phyloP scores from a whole-genome alignment of 2,888 invertebrate genomes.

The Cephus rjabovi region DNA sequence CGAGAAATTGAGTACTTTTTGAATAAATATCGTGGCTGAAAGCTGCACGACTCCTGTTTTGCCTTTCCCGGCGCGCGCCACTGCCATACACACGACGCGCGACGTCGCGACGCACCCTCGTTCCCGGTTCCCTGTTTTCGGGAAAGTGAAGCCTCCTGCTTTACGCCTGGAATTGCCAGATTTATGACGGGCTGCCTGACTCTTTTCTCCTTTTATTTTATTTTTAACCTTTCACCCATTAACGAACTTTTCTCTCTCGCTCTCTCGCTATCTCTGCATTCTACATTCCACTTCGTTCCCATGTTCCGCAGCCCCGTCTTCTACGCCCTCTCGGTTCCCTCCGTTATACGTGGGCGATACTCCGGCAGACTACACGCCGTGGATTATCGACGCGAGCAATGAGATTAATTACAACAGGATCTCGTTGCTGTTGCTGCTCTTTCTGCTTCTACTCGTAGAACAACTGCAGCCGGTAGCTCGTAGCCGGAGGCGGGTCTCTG shows the following conservation, averaged over 20 bases:
- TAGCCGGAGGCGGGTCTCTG: conserved; percentile 31
- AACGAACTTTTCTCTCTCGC: conserved; percentile 46
- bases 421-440: neutral
- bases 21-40: conserved; percentile 32
- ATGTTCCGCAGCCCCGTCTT: neutral
- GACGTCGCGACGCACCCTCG: conserved; percentile 24
- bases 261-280: neutral
- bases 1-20: conserved; percentile 37
- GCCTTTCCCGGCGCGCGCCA: conserved; percentile 20
- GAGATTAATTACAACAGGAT: conserved; percentile 36
- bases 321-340: neutral
- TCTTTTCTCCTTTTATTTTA: conserved; percentile 38
- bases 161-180: conserved; percentile 56
- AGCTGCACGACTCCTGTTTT: conserved; percentile 11
- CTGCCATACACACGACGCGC: conserved; percentile 11
- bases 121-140: conserved; percentile 36
- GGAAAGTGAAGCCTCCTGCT: conserved; percentile 34
- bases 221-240: conserved; percentile 66
- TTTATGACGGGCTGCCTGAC: conserved; percentile 60
- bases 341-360: conserved; percentile 1
- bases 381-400: conserved; percentile 49
- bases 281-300: neutral
- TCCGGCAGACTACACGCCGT: neutral
- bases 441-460: neutral
- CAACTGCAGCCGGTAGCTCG: conserved; percentile 27